Conservation (phyloP, 2,113 vertebrate genomes). For the Tenrec ecaudatus region DNA sequence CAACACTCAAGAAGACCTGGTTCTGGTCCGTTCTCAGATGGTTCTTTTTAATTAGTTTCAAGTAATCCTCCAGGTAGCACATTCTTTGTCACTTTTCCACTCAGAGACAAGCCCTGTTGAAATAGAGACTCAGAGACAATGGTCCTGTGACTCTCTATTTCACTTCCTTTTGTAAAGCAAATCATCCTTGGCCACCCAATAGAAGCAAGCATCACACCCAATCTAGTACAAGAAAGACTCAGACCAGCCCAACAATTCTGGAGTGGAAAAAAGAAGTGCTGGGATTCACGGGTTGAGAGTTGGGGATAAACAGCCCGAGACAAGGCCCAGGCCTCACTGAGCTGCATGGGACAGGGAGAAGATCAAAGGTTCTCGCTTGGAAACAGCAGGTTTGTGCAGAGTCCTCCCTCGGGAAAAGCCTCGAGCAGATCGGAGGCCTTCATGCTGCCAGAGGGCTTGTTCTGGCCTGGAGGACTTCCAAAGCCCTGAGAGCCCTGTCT, state of each 20-base stretch:
- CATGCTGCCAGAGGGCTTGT: not conserved
- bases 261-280: not conserved
- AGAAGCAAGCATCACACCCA: not conserved
- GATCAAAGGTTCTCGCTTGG: not conserved
- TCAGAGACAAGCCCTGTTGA: not conserved
- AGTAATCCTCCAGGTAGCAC: not conserved
- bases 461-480: not conserved
- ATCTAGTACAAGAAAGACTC: not conserved
- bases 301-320: not conserved
- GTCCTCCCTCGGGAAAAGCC: not conserved
- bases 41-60: not conserved
- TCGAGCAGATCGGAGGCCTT: not conserved
- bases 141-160: not conserved
- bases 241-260: fast-evolving
- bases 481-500: not conserved
- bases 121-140: not conserved
- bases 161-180: not conserved
- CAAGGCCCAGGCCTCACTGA: not conserved
- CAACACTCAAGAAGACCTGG: not conserved
- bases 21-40: not conserved
- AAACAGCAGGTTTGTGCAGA: not conserved
- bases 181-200: not conserved
- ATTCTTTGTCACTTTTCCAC: not conserved
- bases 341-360: not conserved
- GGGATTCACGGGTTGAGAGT: not conserved